Evolutionary conservation across 2,113 vertebrate genomes (phyloP).

Genomic region (Gallinago media): DNA sequence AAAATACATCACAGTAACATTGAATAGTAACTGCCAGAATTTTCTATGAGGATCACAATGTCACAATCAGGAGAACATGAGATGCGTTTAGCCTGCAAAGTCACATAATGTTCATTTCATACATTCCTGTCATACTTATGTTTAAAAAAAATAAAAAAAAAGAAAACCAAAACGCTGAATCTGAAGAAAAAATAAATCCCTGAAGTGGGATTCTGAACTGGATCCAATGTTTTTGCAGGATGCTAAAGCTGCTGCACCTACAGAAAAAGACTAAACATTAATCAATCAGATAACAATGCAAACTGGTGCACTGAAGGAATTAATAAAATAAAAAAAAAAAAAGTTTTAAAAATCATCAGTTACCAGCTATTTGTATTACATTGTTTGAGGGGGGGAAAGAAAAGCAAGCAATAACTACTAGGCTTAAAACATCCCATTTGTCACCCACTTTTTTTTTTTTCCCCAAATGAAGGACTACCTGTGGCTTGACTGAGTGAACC

Average conservation of each 20-base stretch:
- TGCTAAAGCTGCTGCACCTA: neutral
- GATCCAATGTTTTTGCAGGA: neutral
- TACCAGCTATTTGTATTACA: slow-evolving; percentile 28
- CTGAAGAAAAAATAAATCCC: neutral
- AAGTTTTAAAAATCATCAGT: neutral
- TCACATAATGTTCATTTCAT: neutral
- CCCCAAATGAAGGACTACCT: neutral
- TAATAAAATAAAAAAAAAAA: neutral
- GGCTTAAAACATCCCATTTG: slow-evolving; percentile 42
- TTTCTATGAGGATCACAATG: neutral
- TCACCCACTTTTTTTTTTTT: neutral
- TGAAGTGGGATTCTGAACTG: neutral
- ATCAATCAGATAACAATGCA: neutral
- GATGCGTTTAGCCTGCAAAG: neutral
- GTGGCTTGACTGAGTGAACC: neutral
- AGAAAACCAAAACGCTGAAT: neutral
- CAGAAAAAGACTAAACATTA: neutral
- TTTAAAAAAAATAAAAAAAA: neutral
- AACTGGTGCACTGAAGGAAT: neutral
- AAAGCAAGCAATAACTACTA: neutral
- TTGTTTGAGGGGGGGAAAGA: neutral
- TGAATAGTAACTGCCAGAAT: neutral
- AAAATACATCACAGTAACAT: neutral
- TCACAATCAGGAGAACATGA: neutral
- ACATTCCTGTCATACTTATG: neutral